phyloP scores from a whole-genome alignment of 2,797 vertebrate species.

The Sebastiscus albofasciatus region DNA sequence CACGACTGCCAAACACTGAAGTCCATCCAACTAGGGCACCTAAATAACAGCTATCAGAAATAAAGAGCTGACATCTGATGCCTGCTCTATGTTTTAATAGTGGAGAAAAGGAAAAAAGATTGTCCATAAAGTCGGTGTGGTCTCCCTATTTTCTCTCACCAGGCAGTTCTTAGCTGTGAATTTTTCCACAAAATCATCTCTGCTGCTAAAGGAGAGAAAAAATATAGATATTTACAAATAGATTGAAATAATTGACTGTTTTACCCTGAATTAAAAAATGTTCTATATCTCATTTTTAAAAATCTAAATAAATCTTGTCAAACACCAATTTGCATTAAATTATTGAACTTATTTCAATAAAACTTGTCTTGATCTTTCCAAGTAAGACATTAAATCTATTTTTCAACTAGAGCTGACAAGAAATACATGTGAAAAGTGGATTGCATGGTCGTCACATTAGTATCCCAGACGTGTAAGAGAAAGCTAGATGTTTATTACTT shows the following conservation, averaged over 20 bases:
- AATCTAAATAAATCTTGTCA: neutral
- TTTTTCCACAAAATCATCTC: slow-evolving; percentile 63
- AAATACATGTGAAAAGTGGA: neutral
- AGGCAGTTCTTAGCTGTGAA: slow-evolving; percentile 50
- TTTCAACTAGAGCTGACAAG: neutral
- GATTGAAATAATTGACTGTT: neutral
- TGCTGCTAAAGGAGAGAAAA: neutral
- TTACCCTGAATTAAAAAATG: neutral
- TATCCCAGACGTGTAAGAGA: neutral
- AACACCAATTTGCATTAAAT: neutral
- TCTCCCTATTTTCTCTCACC: slow-evolving; percentile 68
- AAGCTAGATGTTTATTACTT: neutral
- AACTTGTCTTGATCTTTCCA: neutral
- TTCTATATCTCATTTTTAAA: neutral
- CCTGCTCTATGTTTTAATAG: slow-evolving; percentile 65
- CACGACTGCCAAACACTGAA: slow-evolving; percentile 65
- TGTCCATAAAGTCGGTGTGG: slow-evolving; percentile 75
- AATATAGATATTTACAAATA: neutral
- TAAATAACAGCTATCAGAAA: slow-evolving; percentile 71
- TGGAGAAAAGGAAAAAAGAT: slow-evolving; percentile 62
- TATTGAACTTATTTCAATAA: neutral
- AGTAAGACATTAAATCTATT: neutral
- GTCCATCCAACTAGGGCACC: slow-evolving; percentile 73
- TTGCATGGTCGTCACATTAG: neutral
- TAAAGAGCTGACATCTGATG: slow-evolving; percentile 66